phyloP scores from a whole-genome alignment of 2,797 vertebrate genomes.

The Peromyscus nudipes region DNA sequence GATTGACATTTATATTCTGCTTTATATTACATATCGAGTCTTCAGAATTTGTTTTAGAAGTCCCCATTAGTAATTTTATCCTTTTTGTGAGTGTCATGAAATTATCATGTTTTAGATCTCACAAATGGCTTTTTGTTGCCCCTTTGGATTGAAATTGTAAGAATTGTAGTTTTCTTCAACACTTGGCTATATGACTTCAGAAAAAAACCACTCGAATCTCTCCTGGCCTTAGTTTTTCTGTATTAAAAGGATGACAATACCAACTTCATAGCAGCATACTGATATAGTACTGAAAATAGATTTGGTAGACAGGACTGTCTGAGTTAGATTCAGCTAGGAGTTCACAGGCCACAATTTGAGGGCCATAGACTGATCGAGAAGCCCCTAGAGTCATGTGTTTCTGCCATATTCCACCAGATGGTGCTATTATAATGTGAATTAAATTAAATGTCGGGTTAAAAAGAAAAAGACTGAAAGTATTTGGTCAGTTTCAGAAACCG shows the following conservation, averaged over 20 bases:
- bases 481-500: constrained; percentile 43
- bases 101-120: constrained; percentile 93
- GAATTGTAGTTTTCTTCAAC: not conserved
- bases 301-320: not conserved
- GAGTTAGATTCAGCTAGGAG: not conserved
- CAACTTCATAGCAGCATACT: not conserved
- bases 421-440: constrained; percentile 68
- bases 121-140: constrained; percentile 94
- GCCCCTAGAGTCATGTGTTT: not conserved
- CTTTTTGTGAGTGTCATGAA: constrained; percentile 90
- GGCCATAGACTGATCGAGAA: not conserved
- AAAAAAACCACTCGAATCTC: not conserved
- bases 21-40: constrained; percentile 77
- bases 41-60: constrained; percentile 94
- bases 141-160: constrained; percentile 82
- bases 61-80: constrained; percentile 92
- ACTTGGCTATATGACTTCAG: not conserved
- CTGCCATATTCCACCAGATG: constrained; percentile 70
- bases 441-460: constrained; percentile 44
- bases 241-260: not conserved
- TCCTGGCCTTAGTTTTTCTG: not conserved
- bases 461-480: constrained; percentile 19
- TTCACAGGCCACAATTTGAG: not conserved
- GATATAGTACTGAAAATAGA: not conserved
- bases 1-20: constrained; percentile 95